phyloP scores from a whole-genome alignment of 2,888 invertebrate genomes.

The Drosophila melanosoma region DNA sequence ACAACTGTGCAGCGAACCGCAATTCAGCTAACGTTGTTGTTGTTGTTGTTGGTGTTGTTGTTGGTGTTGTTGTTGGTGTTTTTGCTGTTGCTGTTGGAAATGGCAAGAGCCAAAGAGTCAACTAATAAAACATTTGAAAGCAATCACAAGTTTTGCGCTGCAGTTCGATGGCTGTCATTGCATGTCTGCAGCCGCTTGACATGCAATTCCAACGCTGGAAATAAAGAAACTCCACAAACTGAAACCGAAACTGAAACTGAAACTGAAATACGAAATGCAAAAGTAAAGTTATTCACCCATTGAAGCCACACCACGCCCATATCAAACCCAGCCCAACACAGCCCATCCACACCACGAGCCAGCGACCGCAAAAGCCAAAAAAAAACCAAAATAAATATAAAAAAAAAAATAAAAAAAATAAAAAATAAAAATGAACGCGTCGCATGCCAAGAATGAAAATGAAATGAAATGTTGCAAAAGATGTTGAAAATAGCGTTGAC shows the following conservation, averaged over 20 bases:
- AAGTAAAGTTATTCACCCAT: slow-evolving; percentile 7
- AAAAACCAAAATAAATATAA: slow-evolving; percentile 18
- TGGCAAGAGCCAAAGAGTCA: slow-evolving; percentile 26
- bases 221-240: slow-evolving; percentile 16
- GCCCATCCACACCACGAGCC: not conserved
- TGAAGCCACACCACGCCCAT: not conserved
- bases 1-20: slow-evolving; percentile 21
- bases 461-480: slow-evolving; percentile 77
- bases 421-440: slow-evolving; percentile 8
- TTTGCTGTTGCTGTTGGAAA: slow-evolving; percentile 2
- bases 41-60: slow-evolving; percentile 1
- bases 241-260: slow-evolving; percentile 47
- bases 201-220: slow-evolving; percentile 44
- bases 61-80: slow-evolving; percentile 3
- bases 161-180: slow-evolving; percentile 71
- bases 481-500: slow-evolving; percentile 79
- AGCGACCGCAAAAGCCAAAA: slow-evolving; percentile 17
- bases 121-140: slow-evolving; percentile 76
- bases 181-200: slow-evolving; percentile 60
- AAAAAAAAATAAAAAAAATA: slow-evolving; percentile 16
- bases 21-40: slow-evolving; percentile 20
- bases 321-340: no score
- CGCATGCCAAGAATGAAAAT: slow-evolving; percentile 70
- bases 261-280: slow-evolving; percentile 55
- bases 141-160: slow-evolving; percentile 69